Percentiles rank a stretch among this genome's conserved stretches.
Conservation (phyloP, 1,140 invertebrate species). For the Samia ricini region DNA sequence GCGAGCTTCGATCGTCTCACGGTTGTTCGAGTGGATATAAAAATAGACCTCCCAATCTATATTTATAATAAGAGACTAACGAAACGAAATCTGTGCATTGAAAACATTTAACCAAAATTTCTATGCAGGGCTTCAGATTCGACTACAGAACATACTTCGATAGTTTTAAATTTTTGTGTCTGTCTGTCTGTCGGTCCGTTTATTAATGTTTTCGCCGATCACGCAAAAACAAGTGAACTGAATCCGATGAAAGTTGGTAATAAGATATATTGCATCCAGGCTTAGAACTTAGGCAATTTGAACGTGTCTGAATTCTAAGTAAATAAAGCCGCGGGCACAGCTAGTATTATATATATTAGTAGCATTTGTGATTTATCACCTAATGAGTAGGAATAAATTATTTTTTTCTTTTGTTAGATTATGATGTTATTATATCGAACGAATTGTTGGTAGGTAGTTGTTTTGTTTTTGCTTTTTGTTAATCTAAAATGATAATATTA, state of each 20-base stretch:
- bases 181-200: too few species aligned
- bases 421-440: background rate
- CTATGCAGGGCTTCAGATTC: too few species aligned
- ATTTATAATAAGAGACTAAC: too few species aligned
- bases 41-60: constrained; percentile 40
- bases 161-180: too few species aligned
- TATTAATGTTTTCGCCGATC: too few species aligned
- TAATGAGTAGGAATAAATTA: background rate
- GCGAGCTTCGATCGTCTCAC: constrained; percentile 40
- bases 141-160: too few species aligned
- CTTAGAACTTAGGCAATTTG: background rate
- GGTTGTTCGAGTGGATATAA: constrained; percentile 25
- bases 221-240: too few species aligned
- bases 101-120: background rate
- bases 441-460: background rate
- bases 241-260: too few species aligned
- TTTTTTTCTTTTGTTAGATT: background rate
- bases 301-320: background rate
- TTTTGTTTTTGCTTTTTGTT: too few species aligned
- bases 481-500: background rate
- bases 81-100: too few species aligned
- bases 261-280: too few species aligned
- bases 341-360: background rate
- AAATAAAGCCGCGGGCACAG: too few species aligned
- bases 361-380: background rate